Conservation (phyloP, 2,113 vertebrate species). For the Porphyrio hochstetteri region DNA sequence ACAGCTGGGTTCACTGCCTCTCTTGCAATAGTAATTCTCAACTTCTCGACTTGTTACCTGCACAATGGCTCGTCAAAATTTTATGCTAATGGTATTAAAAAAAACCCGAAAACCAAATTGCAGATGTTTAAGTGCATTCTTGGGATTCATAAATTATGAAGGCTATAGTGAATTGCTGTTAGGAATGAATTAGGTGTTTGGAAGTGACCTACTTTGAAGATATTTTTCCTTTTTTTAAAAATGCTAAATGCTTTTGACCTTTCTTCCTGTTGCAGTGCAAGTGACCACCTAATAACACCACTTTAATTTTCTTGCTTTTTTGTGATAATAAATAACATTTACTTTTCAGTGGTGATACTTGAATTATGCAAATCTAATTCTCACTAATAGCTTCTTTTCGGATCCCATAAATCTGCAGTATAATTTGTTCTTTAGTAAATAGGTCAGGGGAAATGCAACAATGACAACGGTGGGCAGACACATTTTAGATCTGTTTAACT, state of each 20-base stretch:
- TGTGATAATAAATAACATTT: background rate
- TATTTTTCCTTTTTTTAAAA: background rate
- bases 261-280: background rate
- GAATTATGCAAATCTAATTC: slow-evolving; percentile 26
- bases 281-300: background rate
- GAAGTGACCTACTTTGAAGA: background rate
- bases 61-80: background rate
- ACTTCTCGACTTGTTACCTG: background rate
- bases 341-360: background rate
- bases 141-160: slow-evolving; percentile 2
- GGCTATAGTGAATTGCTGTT: background rate
- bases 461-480: background rate
- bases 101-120: background rate
- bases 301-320: background rate
- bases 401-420: background rate
- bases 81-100: background rate
- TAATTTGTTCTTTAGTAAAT: background rate
- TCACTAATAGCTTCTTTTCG: slow-evolving; percentile 10
- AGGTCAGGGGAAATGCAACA: background rate
- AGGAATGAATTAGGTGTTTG: background rate
- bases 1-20: slow-evolving; percentile 29
- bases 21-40: background rate
- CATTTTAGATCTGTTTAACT: background rate
- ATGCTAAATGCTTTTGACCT: slow-evolving; percentile 19
- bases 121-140: slow-evolving; percentile 20